Percentiles rank a stretch among this genome's conserved stretches.
Conservation (phyloP, 2,888 invertebrate genomes). For the Lepidocyrtinus sp. region DNA sequence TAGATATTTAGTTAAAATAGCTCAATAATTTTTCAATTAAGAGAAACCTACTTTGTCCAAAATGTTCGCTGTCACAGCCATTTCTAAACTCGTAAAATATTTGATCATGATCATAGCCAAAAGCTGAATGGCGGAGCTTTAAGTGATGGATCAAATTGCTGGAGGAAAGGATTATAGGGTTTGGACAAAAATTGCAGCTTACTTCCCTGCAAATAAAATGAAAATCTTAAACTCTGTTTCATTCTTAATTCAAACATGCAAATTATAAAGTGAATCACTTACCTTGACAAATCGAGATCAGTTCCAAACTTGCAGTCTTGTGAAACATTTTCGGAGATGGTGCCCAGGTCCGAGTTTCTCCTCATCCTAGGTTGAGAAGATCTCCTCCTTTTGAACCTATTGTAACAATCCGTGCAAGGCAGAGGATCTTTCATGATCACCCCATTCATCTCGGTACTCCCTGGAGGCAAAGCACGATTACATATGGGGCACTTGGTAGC, state of each 20-base stretch:
- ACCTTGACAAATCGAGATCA: conserved; percentile 63
- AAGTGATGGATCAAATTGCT: conserved; percentile 56
- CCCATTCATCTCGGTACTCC: conserved; percentile 36
- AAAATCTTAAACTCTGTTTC: too few relatives aligned
- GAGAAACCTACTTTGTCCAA: conserved; percentile 55
- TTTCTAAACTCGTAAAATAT: conserved; percentile 62
- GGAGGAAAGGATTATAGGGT: conserved; percentile 53
- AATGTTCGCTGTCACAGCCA: conserved; percentile 62
- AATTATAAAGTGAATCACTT: conserved; percentile 2
- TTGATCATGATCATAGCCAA: conserved; percentile 62
- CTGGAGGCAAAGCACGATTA: conserved; percentile 50
- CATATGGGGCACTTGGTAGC: conserved; percentile 61
- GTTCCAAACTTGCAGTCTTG: conserved; percentile 62
- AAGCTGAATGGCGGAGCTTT: conserved; percentile 55
- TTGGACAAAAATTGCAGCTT: conserved; percentile 61
- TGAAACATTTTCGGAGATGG: conserved; percentile 60
- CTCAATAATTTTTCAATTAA: not conserved
- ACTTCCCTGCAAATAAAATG: conserved; percentile 52
- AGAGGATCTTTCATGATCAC: conserved; percentile 57
- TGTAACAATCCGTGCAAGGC: conserved; percentile 62
- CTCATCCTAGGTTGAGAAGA: conserved; percentile 50
- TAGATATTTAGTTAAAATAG: not conserved
- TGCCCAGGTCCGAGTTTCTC: conserved; percentile 63
- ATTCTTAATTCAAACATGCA: not conserved
- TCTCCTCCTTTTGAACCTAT: conserved; percentile 56